These are phyloP conservation scores for Lycia hirtaria DNA, from an alignment of 2,888 invertebrate species.

Conservation along the genomic window DNA sequence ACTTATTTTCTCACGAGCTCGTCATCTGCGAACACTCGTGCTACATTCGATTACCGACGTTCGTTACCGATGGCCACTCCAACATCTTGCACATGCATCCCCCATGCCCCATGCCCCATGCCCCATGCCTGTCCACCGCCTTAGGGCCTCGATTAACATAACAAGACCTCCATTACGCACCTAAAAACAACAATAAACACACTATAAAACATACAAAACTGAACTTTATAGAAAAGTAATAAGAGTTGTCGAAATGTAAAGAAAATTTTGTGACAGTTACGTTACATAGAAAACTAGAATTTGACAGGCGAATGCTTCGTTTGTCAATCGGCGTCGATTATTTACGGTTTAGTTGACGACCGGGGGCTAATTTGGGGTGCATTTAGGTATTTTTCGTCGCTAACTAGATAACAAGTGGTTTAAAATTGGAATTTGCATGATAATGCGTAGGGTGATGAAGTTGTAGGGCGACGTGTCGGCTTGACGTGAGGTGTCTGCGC, in stretches of 20 bases:
- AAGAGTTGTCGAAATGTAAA: not conserved
- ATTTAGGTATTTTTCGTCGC: slow-evolving; percentile 81
- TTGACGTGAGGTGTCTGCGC: slow-evolving; percentile 28
- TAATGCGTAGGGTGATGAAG: slow-evolving; percentile 63
- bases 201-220: not conserved
- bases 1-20: slow-evolving; percentile 22
- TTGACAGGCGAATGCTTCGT: slow-evolving; percentile 84
- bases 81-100: slow-evolving; percentile 61
- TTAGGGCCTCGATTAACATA: slow-evolving; percentile 79
- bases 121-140: slow-evolving; percentile 56
- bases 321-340: slow-evolving; percentile 85
- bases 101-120: slow-evolving; percentile 48
- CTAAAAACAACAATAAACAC: slow-evolving; percentile 1
- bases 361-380: slow-evolving; percentile 76
- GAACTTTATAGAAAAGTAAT: not conserved
- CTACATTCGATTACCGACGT: slow-evolving; percentile 44
- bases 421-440: slow-evolving; percentile 85
- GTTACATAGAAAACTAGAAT: slow-evolving; percentile 70
- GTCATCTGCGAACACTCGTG: slow-evolving; percentile 24
- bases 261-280: slow-evolving; percentile 29
- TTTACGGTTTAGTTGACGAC: slow-evolving; percentile 73
- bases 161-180: slow-evolving; percentile 82
- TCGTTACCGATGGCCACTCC: slow-evolving; percentile 66
- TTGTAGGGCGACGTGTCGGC: slow-evolving; percentile 35
- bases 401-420: slow-evolving; percentile 86